Percentiles rank a stretch among this genome's conserved stretches.
Evolutionary conservation across 1,140 invertebrate genomes (phyloP).

Genomic region (Drosophila nigrodunni): DNA sequence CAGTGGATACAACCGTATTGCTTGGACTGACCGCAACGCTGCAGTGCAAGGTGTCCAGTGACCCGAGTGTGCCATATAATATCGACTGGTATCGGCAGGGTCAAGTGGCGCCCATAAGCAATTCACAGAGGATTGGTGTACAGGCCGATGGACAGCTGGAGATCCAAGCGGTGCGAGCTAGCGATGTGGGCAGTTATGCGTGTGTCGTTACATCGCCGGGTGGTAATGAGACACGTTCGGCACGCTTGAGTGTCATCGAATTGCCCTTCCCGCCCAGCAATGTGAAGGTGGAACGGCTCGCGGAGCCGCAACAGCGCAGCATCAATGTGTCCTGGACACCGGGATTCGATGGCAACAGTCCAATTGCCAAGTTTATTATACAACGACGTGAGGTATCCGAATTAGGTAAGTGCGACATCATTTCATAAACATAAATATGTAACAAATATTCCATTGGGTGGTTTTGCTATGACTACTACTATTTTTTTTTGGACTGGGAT

Average conservation of each 20-base stretch:
- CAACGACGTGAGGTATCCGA: slow-evolving; percentile 95
- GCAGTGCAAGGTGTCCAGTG: slow-evolving; percentile 97
- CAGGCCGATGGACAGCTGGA: slow-evolving; percentile 91
- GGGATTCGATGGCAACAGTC: slow-evolving; percentile 98
- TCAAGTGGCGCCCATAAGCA: slow-evolving; percentile 86
- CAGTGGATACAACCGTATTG: slow-evolving; percentile 94
- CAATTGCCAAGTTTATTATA: slow-evolving; percentile 96
- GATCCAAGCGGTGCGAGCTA: slow-evolving; percentile 92
- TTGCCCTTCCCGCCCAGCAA: slow-evolving; percentile 96
- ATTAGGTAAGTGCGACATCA: slow-evolving; percentile 87
- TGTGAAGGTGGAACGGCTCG: slow-evolving; percentile 90
- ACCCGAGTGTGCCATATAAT: slow-evolving; percentile 94
- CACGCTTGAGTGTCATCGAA: slow-evolving; percentile 95
- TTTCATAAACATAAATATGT: too few species aligned
- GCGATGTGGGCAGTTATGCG: slow-evolving; percentile 92
- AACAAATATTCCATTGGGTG: background rate
- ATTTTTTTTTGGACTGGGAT: background rate
- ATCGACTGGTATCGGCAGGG: slow-evolving; percentile 96
- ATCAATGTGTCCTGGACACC: slow-evolving; percentile 98
- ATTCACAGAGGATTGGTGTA: slow-evolving; percentile 89
- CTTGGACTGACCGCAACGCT: slow-evolving; percentile 95
- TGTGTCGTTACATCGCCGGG: slow-evolving; percentile 93
- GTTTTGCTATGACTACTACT: background rate
- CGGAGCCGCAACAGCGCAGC: slow-evolving; percentile 87
- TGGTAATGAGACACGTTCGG: slow-evolving; percentile 95